Percentiles rank a stretch among this genome's conserved stretches.
These are phyloP conservation scores for Crocidura indochinensis DNA, from an alignment of 2,797 vertebrate species.

Conservation along the genomic window DNA sequence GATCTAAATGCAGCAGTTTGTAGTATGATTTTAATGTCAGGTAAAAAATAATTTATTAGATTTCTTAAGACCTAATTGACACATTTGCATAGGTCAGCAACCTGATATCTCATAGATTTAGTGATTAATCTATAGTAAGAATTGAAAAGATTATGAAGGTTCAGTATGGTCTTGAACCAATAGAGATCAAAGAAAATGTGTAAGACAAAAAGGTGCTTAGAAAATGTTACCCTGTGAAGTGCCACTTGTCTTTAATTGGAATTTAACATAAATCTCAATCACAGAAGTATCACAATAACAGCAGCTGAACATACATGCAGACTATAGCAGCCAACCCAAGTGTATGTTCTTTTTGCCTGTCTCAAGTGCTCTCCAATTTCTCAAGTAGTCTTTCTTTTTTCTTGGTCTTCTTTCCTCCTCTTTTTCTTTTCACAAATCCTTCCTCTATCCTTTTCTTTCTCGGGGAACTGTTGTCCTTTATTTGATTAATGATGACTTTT, in stretches of 20 bases:
- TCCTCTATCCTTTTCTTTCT: not conserved
- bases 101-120: constrained; percentile 77
- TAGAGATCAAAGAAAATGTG: constrained; percentile 85
- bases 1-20: constrained; percentile 65
- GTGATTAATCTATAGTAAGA: constrained; percentile 75
- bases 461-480: constrained; percentile 47
- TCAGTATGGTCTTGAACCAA: constrained; percentile 86
- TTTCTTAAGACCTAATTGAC: constrained; percentile 78
- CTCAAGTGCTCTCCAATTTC: constrained; percentile 7
- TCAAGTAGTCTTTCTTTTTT: not conserved
- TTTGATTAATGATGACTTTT: constrained; percentile 58
- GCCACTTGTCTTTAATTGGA: constrained; percentile 78
- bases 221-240: constrained; percentile 85
- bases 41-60: constrained; percentile 71
- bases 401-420: not conserved
- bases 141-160: constrained; percentile 86
- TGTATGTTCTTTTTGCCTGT: constrained; percentile 37
- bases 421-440: not conserved
- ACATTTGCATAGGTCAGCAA: constrained; percentile 74
- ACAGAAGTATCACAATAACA: constrained; percentile 48
- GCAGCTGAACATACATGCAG: constrained; percentile 65
- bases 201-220: constrained; percentile 84
- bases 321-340: not conserved
- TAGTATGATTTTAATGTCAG: constrained; percentile 66
- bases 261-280: constrained; percentile 72